A percentile compares a stretch with the other conserved stretches of the same genome.
Evolutionary conservation across 2,888 invertebrate species (phyloP).

Genomic region (Melanotus villosus): DNA sequence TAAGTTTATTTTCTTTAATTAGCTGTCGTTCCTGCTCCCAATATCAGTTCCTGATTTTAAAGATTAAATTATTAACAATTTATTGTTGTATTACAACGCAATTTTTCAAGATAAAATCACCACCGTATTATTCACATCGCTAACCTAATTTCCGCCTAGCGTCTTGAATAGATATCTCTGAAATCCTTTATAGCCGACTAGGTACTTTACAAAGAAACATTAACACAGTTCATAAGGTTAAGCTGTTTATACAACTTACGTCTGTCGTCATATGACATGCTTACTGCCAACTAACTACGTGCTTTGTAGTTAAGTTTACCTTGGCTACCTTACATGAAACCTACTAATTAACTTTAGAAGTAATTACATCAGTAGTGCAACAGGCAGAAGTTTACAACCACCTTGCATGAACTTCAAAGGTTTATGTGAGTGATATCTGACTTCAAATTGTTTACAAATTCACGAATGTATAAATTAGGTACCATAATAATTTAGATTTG

Average conservation of each 20-base stretch:
- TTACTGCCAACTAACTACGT: constrained; percentile 21
- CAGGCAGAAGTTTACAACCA: constrained; percentile 5
- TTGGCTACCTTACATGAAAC: constrained; percentile 21
- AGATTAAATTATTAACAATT: too few species aligned
- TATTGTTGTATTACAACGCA: too few species aligned
- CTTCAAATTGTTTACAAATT: not conserved
- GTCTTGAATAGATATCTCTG: not conserved
- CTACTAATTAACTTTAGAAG: constrained; percentile 19
- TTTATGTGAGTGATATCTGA: not conserved
- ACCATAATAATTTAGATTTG: not conserved
- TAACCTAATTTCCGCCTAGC: too few species aligned
- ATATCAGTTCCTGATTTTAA: too few species aligned
- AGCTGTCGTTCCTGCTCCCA: too few species aligned
- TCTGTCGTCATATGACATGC: constrained; percentile 1
- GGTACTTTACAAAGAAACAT: not conserved
- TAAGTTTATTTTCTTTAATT: too few species aligned
- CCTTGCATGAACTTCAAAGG: constrained; percentile 3
- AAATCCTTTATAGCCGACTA: not conserved
- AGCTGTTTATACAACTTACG: constrained; percentile 8
- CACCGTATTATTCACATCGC: not conserved
- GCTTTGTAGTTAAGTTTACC: constrained; percentile 27
- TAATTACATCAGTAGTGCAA: constrained; percentile 16
- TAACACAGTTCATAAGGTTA: constrained; percentile 15
- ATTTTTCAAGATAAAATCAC: too few species aligned
- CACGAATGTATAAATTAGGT: not conserved